These are phyloP conservation scores for Strix aluco DNA, from an alignment of 2,113 vertebrate species.

Conservation along the genomic window DNA sequence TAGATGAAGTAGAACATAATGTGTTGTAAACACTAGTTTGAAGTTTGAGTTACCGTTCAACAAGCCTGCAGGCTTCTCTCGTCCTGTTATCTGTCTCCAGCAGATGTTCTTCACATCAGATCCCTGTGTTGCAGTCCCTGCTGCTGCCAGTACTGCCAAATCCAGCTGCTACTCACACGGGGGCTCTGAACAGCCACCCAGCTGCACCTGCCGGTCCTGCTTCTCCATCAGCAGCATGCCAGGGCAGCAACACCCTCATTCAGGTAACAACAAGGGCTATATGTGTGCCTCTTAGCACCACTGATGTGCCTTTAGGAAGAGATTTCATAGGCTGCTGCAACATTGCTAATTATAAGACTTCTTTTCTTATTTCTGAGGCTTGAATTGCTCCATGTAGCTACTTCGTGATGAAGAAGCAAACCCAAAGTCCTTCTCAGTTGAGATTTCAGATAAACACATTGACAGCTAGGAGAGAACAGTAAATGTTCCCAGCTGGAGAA, in stretches of 20 bases:
- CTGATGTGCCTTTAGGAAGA: background rate
- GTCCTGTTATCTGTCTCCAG: conserved; percentile 7
- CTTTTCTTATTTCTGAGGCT: background rate
- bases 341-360: background rate
- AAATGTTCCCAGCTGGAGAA: background rate
- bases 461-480: background rate
- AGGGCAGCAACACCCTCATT: background rate
- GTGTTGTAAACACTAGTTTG: background rate
- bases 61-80: background rate
- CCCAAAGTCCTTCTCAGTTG: background rate
- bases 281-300: background rate
- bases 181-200: background rate
- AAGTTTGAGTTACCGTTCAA: background rate
- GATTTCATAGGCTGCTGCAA: background rate
- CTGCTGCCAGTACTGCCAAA: background rate
- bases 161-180: background rate
- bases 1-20: background rate
- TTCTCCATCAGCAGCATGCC: background rate
- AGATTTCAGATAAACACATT: background rate
- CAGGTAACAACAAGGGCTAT: background rate
- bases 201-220: background rate
- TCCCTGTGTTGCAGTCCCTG: background rate
- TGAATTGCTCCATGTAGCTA: background rate
- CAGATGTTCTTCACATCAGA: conserved; percentile 35
- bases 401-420: background rate